A percentile compares a stretch with the other conserved stretches of the same genome.
phyloP scores from a whole-genome alignment of 2,888 invertebrate species.

The Acronicta psi region DNA sequence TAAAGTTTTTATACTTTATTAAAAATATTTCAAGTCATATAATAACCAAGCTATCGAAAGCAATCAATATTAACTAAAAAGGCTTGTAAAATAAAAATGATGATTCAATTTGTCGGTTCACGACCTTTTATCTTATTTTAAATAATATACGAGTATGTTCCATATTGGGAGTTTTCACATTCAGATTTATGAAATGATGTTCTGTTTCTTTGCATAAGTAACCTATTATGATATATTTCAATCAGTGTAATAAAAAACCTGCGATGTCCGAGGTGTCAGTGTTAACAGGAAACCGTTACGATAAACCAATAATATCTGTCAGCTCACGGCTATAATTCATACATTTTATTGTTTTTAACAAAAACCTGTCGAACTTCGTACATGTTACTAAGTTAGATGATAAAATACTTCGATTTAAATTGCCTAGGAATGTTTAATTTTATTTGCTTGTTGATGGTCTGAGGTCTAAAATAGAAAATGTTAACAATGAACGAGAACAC shows the following conservation, averaged over 20 bases:
- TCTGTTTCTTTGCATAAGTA: conserved; percentile 32
- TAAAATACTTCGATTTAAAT: conserved; percentile 43
- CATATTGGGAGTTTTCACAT: conserved; percentile 14
- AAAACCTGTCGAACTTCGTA: conserved; percentile 50
- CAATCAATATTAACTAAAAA: conserved; percentile 47
- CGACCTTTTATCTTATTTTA: conserved; percentile 20
- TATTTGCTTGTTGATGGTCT: conserved; percentile 20
- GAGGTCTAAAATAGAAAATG: conserved; percentile 19
- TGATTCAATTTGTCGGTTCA: conserved; percentile 36
- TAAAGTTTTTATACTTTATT: conserved; percentile 32
- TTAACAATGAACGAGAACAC: conserved; percentile 22
- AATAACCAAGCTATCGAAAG: conserved; percentile 37
- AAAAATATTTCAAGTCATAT: conserved; percentile 29
- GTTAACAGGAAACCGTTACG: conserved; percentile 58
- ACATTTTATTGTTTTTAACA: conserved; percentile 61
- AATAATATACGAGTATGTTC: conserved; percentile 6
- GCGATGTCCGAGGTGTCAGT: conserved; percentile 53
- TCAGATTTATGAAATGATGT: conserved; percentile 15
- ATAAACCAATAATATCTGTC: conserved; percentile 58
- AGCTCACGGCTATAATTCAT: conserved; percentile 52
- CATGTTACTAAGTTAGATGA: conserved; percentile 38
- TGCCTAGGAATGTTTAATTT: conserved; percentile 38
- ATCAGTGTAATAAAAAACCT: conserved; percentile 57
- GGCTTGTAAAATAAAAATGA: conserved; percentile 37
- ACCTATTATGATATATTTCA: conserved; percentile 48